Evolutionary conservation across 2,888 invertebrate species (phyloP).

Genomic region (Drosophila stalkeri): DNA sequence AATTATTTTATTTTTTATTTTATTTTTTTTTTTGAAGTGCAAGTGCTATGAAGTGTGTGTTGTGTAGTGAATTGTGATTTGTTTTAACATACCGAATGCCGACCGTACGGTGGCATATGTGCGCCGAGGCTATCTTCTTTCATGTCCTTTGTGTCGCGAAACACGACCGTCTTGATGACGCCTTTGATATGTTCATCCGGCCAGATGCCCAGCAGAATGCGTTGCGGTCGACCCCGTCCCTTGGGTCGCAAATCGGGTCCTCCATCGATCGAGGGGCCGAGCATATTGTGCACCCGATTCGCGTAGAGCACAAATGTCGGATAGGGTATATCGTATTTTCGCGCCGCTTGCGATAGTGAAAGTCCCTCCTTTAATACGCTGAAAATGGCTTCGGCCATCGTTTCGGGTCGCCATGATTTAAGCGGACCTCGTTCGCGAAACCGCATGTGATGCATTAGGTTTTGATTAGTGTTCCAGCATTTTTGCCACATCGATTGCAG

Average conservation of each 20-base stretch:
- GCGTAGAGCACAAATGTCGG: slow-evolving; percentile 97
- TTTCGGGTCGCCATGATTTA: slow-evolving; percentile 97
- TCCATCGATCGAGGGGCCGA: slow-evolving; percentile 96
- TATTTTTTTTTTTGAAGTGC: neutral
- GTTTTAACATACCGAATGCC: slow-evolving; percentile 87
- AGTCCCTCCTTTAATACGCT: slow-evolving; percentile 96
- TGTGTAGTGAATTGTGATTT: neutral
- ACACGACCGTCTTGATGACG: slow-evolving; percentile 96
- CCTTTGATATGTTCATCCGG: slow-evolving; percentile 97
- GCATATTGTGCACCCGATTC: slow-evolving; percentile 96
- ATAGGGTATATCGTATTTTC: slow-evolving; percentile 97
- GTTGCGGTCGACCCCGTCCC: slow-evolving; percentile 95
- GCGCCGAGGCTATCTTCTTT: slow-evolving; percentile 87
- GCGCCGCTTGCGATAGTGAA: slow-evolving; percentile 94
- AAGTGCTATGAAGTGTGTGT: neutral
- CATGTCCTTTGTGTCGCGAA: slow-evolving; percentile 93
- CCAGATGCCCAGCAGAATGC: slow-evolving; percentile 96
- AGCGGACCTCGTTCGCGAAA: slow-evolving; percentile 96
- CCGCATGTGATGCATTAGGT: slow-evolving; percentile 94
- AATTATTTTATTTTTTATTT: neutral
- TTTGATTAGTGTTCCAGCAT: slow-evolving; percentile 97
- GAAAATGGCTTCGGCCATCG: slow-evolving; percentile 97
- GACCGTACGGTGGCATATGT: slow-evolving; percentile 87
- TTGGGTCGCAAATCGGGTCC: slow-evolving; percentile 96
- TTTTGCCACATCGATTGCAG: slow-evolving; percentile 98